Percentiles rank a stretch among this genome's conserved stretches.
phyloP scores from a whole-genome alignment of 2,888 invertebrate species.

The Blastobasis adustella region DNA sequence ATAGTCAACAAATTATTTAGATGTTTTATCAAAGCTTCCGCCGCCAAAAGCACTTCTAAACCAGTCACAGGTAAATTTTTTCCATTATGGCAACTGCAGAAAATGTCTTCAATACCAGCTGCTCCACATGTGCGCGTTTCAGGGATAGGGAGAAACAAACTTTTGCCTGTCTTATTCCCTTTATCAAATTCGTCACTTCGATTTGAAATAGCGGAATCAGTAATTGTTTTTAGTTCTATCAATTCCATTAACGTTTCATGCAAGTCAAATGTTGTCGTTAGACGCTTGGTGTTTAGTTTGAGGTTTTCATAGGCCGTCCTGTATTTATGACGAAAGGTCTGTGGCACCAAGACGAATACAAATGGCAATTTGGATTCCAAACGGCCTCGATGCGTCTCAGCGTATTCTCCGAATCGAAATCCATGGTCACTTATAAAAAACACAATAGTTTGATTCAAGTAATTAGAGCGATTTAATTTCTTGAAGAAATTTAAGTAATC shows the following conservation, averaged over 20 bases:
- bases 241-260: conserved; percentile 84
- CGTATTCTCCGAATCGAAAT: conserved; percentile 86
- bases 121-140: conserved; percentile 79
- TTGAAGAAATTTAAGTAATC: conserved; percentile 73
- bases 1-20: background rate
- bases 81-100: conserved; percentile 86
- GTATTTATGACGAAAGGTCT: conserved; percentile 78
- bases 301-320: conserved; percentile 77
- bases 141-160: conserved; percentile 83
- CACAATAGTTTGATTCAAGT: conserved; percentile 78
- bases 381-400: conserved; percentile 83
- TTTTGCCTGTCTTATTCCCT: conserved; percentile 45
- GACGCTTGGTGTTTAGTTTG: conserved; percentile 74
- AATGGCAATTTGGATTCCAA: conserved; percentile 88
- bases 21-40: background rate
- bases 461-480: conserved; percentile 52
- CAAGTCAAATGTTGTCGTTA: conserved; percentile 85
- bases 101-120: conserved; percentile 85
- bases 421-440: conserved; percentile 92
- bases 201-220: background rate
- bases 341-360: conserved; percentile 76
- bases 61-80: conserved; percentile 49
- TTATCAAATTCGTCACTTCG: background rate
- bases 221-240: conserved; percentile 37
- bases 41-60: background rate